Base-by-base conservation (phyloP, 2,888 invertebrate genomes). In the Tridacna crocea region DNA sequence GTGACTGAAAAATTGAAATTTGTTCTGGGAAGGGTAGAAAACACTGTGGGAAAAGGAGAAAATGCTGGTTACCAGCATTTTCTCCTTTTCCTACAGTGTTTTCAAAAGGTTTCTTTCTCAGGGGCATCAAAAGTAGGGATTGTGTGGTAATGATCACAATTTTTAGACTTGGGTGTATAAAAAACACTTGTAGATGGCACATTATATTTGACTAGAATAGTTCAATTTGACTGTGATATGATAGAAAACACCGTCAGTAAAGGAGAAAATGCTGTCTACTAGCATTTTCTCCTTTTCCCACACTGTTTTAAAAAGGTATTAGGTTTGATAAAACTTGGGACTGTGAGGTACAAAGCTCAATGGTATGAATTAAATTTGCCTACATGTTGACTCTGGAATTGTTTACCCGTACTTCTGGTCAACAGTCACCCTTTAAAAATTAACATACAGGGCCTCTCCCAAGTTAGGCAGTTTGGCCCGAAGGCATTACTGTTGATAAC, bases 251-350 rank as follows among this genome's bases (percentile, higher is more conserved):
- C 10, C 10, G 55, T 55, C 8, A 13, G 13, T 10, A 61, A 24
- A 61, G n/a, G 22, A 61, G 61, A 61, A 61, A 61, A 22, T 61
- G 24, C 61, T 24, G 13, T 2, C 3, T n/a, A 61, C 24, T 2
- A 61, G 61, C 61, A 61, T 22, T 61, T 61, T 61, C 61, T 61
- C 61, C 61, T 61, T 61, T n/a, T 61, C 22, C 13, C 61, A 24
- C n/a, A 61, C 3, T 55, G 19, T 55, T 55, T 55, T 55, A 3
- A 55, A 55, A 36, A 36, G 36, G 36, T 8, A 4, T 36, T n/a
- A n/a, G n/a, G n/a, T n/a, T n/a, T n/a, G n/a, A n/a, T n/a, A n/a
- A n/a, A n/a, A n/a, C n/a, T n/a, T n/a, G n/a, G n/a, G n/a, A n/a
- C n/a, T n/a, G n/a, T n/a, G n/a, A n/a, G n/a, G n/a, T n/a, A n/a